Base-by-base conservation (phyloP, 2,797 vertebrate species). In the Clarias fuscus region DNA sequence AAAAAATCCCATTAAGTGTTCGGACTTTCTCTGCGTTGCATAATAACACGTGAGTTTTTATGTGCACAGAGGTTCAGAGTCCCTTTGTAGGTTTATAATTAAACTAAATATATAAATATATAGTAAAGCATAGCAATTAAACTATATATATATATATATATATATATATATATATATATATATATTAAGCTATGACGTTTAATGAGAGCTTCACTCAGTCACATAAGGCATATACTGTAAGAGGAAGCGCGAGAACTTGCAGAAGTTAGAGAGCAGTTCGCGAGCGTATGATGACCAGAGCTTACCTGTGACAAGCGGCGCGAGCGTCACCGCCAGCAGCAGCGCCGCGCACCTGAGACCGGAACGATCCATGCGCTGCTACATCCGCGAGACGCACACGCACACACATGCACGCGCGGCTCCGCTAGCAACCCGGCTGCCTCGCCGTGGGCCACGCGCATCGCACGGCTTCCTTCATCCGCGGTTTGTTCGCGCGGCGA, bases 281-380 rank as follows among this genome's bases (percentile, higher is more conserved):
- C 17, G 53, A 20, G 53, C 18, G 10, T 59, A 2, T 33, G 0
- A 22, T 59, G n/a, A 77, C 0, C 30, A 30, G 18, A 78, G 53
- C 68, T 84, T 95, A 96, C 95, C 95, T 95, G 94, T 88, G 82
- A 90, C 91, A 89, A 96, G 91, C 82, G 95, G 94, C 40, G 91
- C 92, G 87, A 94, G 90, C 6, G 88, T 93, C 85, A 96, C 90
- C 81, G 95, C 90, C 81, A 95, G 82, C 88, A 96, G 90, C 92
- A 95, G 71, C 91, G 93, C 93, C 89, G 93, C 91, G 89, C 88
- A 87, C 83, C 83, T 84, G 83, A 87, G 67, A 30, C n/a, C 24
- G 10, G 37, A 75, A 22, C 43, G 30, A 33, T 84, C 82, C 86
- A 88, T 84, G 71, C 10, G 83, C 83, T 10, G 83, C 83, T 84